Conservation (phyloP, 2,888 invertebrate genomes). For the Cataglyphis livida region DNA sequence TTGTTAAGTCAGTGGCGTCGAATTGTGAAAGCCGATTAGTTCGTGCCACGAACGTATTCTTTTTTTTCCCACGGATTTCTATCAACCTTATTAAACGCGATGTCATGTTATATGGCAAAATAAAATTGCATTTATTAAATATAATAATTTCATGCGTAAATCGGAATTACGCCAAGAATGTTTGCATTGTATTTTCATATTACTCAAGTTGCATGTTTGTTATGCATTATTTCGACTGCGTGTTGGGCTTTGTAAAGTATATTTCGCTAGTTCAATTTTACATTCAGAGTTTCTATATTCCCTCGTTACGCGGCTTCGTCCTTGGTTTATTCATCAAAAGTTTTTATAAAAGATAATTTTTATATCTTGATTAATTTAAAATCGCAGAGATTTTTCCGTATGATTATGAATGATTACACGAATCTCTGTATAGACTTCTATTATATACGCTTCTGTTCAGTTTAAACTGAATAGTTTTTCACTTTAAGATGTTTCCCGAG, state of each 20-base stretch:
- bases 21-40: slow-evolving; percentile 39
- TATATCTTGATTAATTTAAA: neutral
- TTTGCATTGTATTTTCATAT: slow-evolving; percentile 30
- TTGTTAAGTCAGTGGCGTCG: slow-evolving; percentile 31
- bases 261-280: slow-evolving; percentile 15
- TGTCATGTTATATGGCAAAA: neutral
- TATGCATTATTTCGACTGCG: slow-evolving; percentile 24
- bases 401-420: neutral
- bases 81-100: slow-evolving; percentile 4
- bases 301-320: neutral
- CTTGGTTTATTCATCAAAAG: neutral
- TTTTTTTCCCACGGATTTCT: neutral
- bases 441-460: neutral
- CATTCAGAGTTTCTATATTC: neutral
- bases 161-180: neutral
- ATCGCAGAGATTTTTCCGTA: neutral
- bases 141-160: slow-evolving; percentile 13
- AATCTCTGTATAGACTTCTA: neutral
- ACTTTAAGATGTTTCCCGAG: neutral
- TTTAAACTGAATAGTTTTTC: neutral
- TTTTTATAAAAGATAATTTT: neutral
- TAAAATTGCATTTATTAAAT: slow-evolving; percentile 22
- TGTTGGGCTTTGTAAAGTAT: neutral
- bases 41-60: neutral
- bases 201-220: slow-evolving; percentile 17